Evolutionary conservation across 2,888 invertebrate species (phyloP).

Genomic region (Machimus atricapillus): DNA sequence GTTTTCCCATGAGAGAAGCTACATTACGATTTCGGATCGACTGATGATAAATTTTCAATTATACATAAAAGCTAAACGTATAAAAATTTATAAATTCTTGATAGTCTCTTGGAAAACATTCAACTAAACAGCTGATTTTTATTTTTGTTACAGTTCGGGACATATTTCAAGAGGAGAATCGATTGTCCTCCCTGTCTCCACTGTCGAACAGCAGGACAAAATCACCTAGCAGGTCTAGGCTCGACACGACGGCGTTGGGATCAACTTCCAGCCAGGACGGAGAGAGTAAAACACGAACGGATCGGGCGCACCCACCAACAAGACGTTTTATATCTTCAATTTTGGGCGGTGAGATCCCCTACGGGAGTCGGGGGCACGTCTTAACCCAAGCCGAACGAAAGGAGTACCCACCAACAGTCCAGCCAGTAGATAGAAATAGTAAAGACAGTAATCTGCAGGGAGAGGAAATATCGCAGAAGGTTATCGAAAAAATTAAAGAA

Average conservation of each 20-base stretch:
- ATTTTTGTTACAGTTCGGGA: constrained; percentile 64
- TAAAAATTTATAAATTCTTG: neutral
- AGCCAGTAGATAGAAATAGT: neutral
- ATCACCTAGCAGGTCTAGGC: constrained; percentile 45
- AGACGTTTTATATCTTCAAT: constrained; percentile 80
- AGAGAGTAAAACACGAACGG: constrained; percentile 27
- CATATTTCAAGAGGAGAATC: constrained; percentile 63
- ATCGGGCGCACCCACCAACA: constrained; percentile 60
- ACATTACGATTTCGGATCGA: neutral
- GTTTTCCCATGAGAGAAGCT: neutral
- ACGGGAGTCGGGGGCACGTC: constrained; percentile 80
- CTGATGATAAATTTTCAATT: constrained; percentile 29
- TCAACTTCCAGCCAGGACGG: neutral
- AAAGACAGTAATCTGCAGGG: neutral
- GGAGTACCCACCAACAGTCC: constrained; percentile 69
- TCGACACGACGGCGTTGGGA: constrained; percentile 33
- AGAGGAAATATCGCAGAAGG: constrained; percentile 51
- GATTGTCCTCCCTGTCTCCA: constrained; percentile 52
- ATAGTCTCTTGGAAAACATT: neutral
- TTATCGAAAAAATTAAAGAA: constrained; percentile 64
- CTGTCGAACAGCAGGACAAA: constrained; percentile 35
- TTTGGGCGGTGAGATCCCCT: constrained; percentile 81
- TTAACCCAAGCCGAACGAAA: constrained; percentile 83
- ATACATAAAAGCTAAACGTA: constrained; percentile 36
- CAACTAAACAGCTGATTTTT: neutral